phyloP scores from a whole-genome alignment of 2,113 vertebrate species.

The Lepisosteus osseus region DNA sequence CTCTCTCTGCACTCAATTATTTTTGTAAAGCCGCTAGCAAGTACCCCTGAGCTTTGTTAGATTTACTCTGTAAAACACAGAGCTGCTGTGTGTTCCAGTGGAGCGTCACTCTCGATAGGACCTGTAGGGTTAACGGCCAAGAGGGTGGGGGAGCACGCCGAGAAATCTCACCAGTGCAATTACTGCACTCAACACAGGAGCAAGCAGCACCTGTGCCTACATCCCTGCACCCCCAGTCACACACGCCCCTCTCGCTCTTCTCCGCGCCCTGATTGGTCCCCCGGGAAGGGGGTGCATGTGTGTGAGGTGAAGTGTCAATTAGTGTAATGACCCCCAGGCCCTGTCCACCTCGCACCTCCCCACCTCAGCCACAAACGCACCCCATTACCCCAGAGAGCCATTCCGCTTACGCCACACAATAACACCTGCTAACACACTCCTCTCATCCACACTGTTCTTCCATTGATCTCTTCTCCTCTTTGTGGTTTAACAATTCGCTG shows the following conservation, averaged over 20 bases:
- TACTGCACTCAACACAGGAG: slow-evolving; percentile 62
- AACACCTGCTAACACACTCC: slow-evolving; percentile 48
- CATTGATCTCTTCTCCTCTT: not conserved
- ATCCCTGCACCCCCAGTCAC: slow-evolving; percentile 40
- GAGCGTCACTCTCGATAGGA: slow-evolving; percentile 62
- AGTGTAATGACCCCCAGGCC: slow-evolving; percentile 69
- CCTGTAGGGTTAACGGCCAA: slow-evolving; percentile 71
- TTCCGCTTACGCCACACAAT: slow-evolving; percentile 29
- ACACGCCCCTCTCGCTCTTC: slow-evolving; percentile 1
- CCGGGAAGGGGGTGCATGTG: slow-evolving; percentile 54
- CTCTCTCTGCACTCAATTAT: slow-evolving; percentile 61
- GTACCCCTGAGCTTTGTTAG: slow-evolving; percentile 64
- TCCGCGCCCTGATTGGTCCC: slow-evolving; percentile 68
- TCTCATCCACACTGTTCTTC: not conserved
- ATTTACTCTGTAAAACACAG: slow-evolving; percentile 61
- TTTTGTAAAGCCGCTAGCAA: slow-evolving; percentile 50
- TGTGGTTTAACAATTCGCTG: not conserved
- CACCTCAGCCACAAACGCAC: slow-evolving; percentile 30
- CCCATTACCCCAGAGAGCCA: slow-evolving; percentile 11
- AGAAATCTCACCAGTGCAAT: slow-evolving; percentile 73
- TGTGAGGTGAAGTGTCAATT: slow-evolving; percentile 73
- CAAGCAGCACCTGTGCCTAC: slow-evolving; percentile 70
- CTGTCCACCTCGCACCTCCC: slow-evolving; percentile 64
- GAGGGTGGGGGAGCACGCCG: slow-evolving; percentile 52
- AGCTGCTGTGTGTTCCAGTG: slow-evolving; percentile 62